Evolutionary conservation across 2,113 vertebrate species (phyloP), one percentile per base, ranked within the genome.

Genomic region (Xenopus borealis): DNA sequence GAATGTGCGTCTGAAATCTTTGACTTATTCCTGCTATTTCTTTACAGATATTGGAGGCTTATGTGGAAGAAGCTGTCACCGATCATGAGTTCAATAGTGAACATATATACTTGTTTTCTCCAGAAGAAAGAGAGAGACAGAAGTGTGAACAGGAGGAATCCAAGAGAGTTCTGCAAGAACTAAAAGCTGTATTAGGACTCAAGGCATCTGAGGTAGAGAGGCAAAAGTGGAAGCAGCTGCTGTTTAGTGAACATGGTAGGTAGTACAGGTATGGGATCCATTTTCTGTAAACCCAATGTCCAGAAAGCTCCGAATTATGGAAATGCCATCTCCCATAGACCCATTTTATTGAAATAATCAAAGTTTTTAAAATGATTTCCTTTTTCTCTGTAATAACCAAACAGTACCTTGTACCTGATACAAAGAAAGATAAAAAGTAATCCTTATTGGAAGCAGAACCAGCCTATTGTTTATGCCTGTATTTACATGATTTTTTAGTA

Each of bases 201-300:
- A 95, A 95, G 66, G 94, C 96, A 1, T 99, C 96, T 0, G 95
- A 98, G 81, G 90, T 87, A 68, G 97, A 98, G 87, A 92, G 97
- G 79, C 95, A 95, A 87, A 98, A 97, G 79, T 97, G 97, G 95
- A 98, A 98, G 81, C 95, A 96, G 82, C 88, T 98, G 81, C 92
- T 99, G 2, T 99, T 98, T 88, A 97, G 91, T 4, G 95, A 98
- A 81, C 95, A 94, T 79, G 96, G 97, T 99, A 88, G 86, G 90
- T 20, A 50, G 72, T 27, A 27, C 23, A 27, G 23, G 23, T 27
- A 27, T 27, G 23, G 23, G 23, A 27, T 27, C 23, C 1, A 3
- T 27, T 27, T 2, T 27, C 23, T 3, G 23, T 1, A 27, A 27
- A 27, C 23, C 23, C 23, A 27, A 2, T 27, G 3, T 2, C 23